Base-by-base conservation (phyloP, 1,140 invertebrate genomes). In the Aphidius ervi region DNA sequence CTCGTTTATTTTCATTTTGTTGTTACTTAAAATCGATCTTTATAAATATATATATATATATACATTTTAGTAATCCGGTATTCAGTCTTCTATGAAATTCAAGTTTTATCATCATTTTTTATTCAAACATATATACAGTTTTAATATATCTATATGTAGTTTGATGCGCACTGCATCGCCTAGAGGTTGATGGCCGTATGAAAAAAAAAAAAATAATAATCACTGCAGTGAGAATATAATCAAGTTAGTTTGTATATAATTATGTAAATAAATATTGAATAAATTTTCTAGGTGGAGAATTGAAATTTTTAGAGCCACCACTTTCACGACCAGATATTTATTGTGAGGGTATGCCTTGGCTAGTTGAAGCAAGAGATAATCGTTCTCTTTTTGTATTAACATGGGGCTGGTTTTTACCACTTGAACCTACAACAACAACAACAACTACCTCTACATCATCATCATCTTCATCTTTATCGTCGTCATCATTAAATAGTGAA, bases 321-420 rank as follows among this genome's bases (percentile, higher is more conserved):
- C 66, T 82, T 5, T 83, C 83, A 8, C 74, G 82, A 37, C 79
- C 83, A 10, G 85, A 87, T 59, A 83, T 85, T 3, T 84, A 88
- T 63, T 92, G 89, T 71, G 84, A 85, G 8, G 88, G 88, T 9
- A 75, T 88, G 53, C 88, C 89, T 2, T 91, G 89, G 86, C 73
- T 90, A 52, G 82, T 92, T 23, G 85, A 87, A 70, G 88, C 89
- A 2, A 81, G 87, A 55, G 84, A 87, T 47, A 90, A 91, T 66
- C 83, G 86, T 31, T 89, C 88, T 5, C 79, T 92, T 2, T 91
- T 90, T 65, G 77, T 91, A 20, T 75, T 89, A 43, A 88, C 88
- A 5, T 91, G 88, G 88, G 88, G 89, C 3, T 83, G 84, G 66
- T 83, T 87, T 59, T 59, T 80, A 49, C 75, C 76, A 0, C 65